These are phyloP conservation scores for Formica exsecta DNA, from an alignment of 1,140 invertebrate species.

Conservation along the genomic window DNA sequence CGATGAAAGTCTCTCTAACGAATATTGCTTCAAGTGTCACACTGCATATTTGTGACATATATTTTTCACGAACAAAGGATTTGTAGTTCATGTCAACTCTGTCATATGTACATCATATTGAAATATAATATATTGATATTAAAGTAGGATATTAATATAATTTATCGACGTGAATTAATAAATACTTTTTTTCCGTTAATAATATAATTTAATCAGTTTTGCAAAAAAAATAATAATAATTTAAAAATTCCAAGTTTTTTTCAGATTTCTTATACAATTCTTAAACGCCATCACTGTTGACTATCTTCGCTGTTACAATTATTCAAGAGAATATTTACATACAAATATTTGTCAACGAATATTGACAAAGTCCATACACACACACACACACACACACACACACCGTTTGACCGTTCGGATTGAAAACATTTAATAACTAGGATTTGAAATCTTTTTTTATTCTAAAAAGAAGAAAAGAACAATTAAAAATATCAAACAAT, in stretches of 20 bases:
- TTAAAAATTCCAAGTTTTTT: no score
- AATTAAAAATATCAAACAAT: not conserved
- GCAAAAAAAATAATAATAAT: no score
- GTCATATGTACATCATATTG: not conserved
- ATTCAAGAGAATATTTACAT: not conserved
- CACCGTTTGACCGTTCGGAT: not conserved
- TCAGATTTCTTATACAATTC: not conserved
- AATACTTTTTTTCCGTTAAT: not conserved
- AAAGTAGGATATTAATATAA: not conserved
- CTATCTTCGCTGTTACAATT: not conserved
- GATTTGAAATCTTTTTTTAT: not conserved
- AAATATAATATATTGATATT: not conserved
- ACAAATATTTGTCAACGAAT: not conserved
- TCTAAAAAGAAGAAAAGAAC: not conserved
- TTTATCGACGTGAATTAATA: not conserved
- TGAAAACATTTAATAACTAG: not conserved
- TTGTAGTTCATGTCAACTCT: not conserved
- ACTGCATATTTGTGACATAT: not conserved
- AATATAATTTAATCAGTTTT: no score
- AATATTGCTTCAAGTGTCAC: not conserved
- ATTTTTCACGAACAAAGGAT: no score
- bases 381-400: no score
- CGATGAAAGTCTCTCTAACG: not conserved
- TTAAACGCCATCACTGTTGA: not conserved
- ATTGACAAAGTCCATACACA: not conserved